phyloP scores from a whole-genome alignment of 2,113 vertebrate species.

The Melanotaenia duboulayi region DNA sequence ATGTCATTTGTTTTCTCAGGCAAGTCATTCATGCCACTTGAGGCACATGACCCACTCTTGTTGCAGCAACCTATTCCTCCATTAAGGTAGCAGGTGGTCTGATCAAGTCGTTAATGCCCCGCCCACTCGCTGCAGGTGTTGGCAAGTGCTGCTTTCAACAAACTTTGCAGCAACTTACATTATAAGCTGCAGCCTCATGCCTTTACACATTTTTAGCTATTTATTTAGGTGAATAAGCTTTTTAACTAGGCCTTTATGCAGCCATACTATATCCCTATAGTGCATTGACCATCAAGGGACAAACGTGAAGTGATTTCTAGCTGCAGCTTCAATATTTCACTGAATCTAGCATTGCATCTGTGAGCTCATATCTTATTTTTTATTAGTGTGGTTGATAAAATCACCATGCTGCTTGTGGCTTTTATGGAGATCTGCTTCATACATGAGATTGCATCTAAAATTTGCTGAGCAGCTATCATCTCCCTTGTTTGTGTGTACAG shows the following conservation, averaged over 20 bases:
- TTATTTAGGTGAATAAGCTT: background rate
- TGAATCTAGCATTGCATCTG: background rate
- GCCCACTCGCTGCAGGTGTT: too few relatives aligned
- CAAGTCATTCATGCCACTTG: background rate
- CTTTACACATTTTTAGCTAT: background rate
- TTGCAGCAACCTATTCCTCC: too few relatives aligned
- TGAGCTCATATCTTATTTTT: background rate
- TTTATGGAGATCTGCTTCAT: background rate
- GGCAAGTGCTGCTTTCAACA: too few relatives aligned
- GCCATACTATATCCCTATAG: too few relatives aligned
- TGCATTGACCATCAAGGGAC: too few relatives aligned
- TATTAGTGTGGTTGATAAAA: background rate
- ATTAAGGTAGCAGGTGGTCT: too few relatives aligned
- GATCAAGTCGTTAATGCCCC: too few relatives aligned
- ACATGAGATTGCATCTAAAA: background rate
- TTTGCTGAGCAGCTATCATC: background rate
- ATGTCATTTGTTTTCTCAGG: background rate
- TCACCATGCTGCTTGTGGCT: background rate
- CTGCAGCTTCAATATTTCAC: too few relatives aligned
- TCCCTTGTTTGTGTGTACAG: background rate
- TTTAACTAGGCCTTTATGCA: too few relatives aligned
- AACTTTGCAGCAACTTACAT: too few relatives aligned
- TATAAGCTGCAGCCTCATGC: too few relatives aligned
- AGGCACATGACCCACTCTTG: background rate
- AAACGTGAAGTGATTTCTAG: too few relatives aligned